phyloP scores from a whole-genome alignment of 2,113 vertebrate genomes.

The Hippocampus barbouri region DNA sequence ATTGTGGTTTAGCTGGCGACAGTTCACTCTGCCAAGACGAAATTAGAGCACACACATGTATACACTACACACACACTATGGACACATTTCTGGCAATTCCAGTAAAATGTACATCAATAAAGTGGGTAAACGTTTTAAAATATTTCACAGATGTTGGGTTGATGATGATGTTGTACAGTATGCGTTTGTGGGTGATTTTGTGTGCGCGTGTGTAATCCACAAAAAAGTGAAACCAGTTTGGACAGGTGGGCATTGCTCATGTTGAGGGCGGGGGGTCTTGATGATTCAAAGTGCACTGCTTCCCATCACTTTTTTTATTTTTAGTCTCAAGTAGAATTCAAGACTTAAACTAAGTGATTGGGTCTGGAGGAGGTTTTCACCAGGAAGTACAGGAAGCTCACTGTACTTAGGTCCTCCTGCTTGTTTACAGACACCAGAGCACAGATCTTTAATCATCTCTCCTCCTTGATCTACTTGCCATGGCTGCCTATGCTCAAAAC shows the following conservation, averaged over 20 bases:
- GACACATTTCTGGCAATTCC: conserved; percentile 48
- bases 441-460: conserved; percentile 51
- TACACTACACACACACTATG: conserved; percentile 15
- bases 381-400: conserved; percentile 23
- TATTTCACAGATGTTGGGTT: conserved; percentile 50
- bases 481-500: conserved; percentile 19
- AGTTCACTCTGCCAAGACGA: conserved; percentile 45
- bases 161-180: conserved; percentile 24
- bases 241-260: conserved; percentile 24
- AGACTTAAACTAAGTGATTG: conserved; percentile 43
- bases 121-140: conserved; percentile 55
- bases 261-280: conserved; percentile 30
- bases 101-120: conserved; percentile 65
- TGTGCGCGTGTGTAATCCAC: conserved; percentile 6
- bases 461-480: conserved; percentile 29
- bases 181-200: not conserved
- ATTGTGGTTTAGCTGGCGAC: conserved; percentile 61
- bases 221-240: conserved; percentile 19
- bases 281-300: conserved; percentile 40
- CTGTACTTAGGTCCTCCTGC: conserved; percentile 39
- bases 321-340: conserved; percentile 40
- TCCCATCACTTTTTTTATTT: conserved; percentile 47
- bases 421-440: conserved; percentile 53
- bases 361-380: conserved; percentile 43
- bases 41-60: conserved; percentile 47